These are phyloP conservation scores for Echinops telfairi DNA, from an alignment of 2,113 vertebrate species.

Conservation along the genomic window DNA sequence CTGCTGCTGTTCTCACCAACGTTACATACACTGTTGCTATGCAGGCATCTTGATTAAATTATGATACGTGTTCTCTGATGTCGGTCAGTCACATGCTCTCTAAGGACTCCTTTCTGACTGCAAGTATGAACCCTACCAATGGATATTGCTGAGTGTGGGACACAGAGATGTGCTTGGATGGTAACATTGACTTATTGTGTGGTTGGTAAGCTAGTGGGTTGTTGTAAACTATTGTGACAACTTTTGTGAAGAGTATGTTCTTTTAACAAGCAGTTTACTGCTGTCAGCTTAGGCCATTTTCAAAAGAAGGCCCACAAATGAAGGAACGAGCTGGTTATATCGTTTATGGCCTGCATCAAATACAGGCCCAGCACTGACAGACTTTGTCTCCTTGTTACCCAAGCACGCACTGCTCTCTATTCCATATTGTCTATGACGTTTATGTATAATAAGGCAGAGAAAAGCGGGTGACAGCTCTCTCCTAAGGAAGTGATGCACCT, in stretches of 20 bases:
- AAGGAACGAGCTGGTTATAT: neutral
- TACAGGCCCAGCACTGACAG: neutral
- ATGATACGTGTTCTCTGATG: neutral
- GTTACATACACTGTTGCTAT: neutral
- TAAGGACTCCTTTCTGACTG: neutral
- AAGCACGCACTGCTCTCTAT: neutral
- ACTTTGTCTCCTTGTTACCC: neutral
- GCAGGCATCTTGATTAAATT: neutral
- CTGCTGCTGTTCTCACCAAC: neutral
- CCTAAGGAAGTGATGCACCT: neutral
- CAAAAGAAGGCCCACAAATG: slow-evolving; percentile 38
- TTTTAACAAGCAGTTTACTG: neutral
- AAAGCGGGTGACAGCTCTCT: neutral
- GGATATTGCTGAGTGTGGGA: neutral
- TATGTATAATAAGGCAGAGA: neutral
- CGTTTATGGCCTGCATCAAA: neutral
- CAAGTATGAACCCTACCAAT: neutral
- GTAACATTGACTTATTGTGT: neutral
- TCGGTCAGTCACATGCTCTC: neutral
- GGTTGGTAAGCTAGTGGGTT: neutral
- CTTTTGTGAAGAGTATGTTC: slow-evolving; percentile 14
- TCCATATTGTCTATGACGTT: neutral
- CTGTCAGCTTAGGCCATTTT: neutral
- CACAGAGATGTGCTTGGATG: neutral
- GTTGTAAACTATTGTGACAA: neutral